Evolutionary conservation across 2,888 invertebrate species (phyloP), one percentile per base, ranked within the genome.

Genomic region (Siphonodentalium dalli): DNA sequence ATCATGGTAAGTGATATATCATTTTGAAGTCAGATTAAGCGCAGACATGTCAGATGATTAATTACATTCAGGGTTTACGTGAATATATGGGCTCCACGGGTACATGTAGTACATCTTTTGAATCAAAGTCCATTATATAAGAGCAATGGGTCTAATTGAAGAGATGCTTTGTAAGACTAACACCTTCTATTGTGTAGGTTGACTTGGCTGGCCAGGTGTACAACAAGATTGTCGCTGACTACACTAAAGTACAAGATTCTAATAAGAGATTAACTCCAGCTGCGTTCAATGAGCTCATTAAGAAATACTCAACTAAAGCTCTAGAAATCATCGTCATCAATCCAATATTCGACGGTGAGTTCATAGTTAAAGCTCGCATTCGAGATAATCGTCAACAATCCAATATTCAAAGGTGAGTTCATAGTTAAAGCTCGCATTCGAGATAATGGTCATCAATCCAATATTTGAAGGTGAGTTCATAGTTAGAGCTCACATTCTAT

Each of bases 231-330:
- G 59, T 63, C 33, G 45, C 58, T 20, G 75, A 76, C 46, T 67
- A 72, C 41, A 45, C 44, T 0, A 54, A 63, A 15, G 51, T 74
- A 20, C 52, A 49, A 18, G 64, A 68, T 15, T 42, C 53, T 20
- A 58, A 42, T 4, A 47, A 62, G 9, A 52, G 63, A 37, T 67
- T 65, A 27, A 58, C 60, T 7, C 47, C 61, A 11, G 70, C 69
- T 18, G 64, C 71, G 44, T 77, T 77, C 55, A 74, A 79, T 60
- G 60, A 62, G 3, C 61, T 79, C 29, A 64, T 78, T 9, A 65
- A 66, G 3, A 64, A 52, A 9, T 79, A 78, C 66, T 77, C 78
- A 27, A 71, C 62, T 8, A 72, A 72, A 35, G 75, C 78, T n/a
- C 54, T 79, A 34, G 77, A 79, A 49, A 73, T 78, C 39, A 68